Base-by-base conservation (phyloP, 2,797 vertebrate species). In the Siniperca scherzeri region DNA sequence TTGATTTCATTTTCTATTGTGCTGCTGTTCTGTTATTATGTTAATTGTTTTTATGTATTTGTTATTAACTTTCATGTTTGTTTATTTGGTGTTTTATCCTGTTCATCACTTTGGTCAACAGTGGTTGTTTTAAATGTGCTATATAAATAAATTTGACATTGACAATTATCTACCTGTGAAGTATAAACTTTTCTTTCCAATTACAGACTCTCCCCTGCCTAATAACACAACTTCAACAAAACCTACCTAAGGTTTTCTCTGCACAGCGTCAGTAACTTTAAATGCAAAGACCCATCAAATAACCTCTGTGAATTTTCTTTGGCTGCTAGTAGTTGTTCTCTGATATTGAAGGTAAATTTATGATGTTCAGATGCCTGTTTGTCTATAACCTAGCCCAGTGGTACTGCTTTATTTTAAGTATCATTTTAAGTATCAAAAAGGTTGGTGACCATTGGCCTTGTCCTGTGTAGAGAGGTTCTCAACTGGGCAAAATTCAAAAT, bases 101-200 rank as follows among this genome's bases (percentile, higher is more conserved):
- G 30, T 30, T 30, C 30, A 30, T 3, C 30, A 30, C 30, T 30
- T 3, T 30, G 30, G 30, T 30, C 2, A 30, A 30, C 30, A 30
- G 30, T 30, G 30, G 30, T 30, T 30, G 30, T 30, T 30, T 30
- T 30, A 30, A 30, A 30, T 30, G 30, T 30, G 30, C 30, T 30
- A 30, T 30, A 30, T 30, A 30, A 3, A 30, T 30, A 30, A 30
- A 30, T 30, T 30, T 30, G 30, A 69, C 55, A 46, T 48, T 4
- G 57, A 60, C 22, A 50, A 52, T 77, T 22, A 64, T 75, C 70
- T 66, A 52, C 52, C 74, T 66, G 46, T 67, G 65, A 80, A 77
- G 69, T 30, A 22, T 9, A 53, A 70, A 75, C 55, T 46, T 59
- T 74, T 19, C 59, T 52, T 62, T 38, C 56, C 19, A 66, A 75